Evolutionary conservation across 2,797 vertebrate species (phyloP).

Genomic region (Adelosebastes latens): DNA sequence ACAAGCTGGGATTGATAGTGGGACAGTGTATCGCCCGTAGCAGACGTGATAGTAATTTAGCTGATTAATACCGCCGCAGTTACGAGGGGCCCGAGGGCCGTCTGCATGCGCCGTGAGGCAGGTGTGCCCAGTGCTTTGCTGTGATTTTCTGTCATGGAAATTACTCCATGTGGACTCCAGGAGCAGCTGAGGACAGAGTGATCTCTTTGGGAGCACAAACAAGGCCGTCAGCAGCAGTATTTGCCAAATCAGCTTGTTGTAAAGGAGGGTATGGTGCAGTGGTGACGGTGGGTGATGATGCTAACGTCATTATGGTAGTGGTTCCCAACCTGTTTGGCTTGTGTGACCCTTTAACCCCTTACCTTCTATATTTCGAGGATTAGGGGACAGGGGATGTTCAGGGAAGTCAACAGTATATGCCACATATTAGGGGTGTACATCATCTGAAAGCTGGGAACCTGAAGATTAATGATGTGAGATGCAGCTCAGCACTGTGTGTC

Average conservation of each 20-base stretch:
- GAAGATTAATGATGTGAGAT: too few relatives aligned
- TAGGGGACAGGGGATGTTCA: too few relatives aligned
- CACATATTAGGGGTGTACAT: too few relatives aligned
- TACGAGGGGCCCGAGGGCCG: not conserved
- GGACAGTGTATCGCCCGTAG: not conserved
- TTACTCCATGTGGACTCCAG: slow-evolving; percentile 3
- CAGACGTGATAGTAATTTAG: slow-evolving; percentile 1
- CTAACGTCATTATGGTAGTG: not conserved
- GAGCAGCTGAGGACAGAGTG: slow-evolving; percentile 30
- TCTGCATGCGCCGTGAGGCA: slow-evolving; percentile 17
- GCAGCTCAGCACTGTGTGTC: too few relatives aligned
- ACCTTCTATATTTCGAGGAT: accelerated
- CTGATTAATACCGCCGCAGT: slow-evolving; percentile 23
- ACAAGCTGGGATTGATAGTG: not conserved
- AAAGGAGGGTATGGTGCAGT: not conserved
- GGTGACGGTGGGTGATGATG: not conserved
- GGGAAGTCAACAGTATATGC: too few relatives aligned
- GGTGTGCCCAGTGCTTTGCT: slow-evolving; percentile 28
- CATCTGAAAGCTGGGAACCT: too few relatives aligned
- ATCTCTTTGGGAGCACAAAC: slow-evolving; percentile 18
- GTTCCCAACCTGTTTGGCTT: not conserved
- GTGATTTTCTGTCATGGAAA: slow-evolving; percentile 26
- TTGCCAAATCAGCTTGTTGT: slow-evolving; percentile 37
- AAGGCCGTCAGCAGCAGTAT: slow-evolving; percentile 25
- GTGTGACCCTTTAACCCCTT: not conserved